phyloP scores from a whole-genome alignment of 2,888 invertebrate genomes.

The Temnothorax ravouxi region DNA sequence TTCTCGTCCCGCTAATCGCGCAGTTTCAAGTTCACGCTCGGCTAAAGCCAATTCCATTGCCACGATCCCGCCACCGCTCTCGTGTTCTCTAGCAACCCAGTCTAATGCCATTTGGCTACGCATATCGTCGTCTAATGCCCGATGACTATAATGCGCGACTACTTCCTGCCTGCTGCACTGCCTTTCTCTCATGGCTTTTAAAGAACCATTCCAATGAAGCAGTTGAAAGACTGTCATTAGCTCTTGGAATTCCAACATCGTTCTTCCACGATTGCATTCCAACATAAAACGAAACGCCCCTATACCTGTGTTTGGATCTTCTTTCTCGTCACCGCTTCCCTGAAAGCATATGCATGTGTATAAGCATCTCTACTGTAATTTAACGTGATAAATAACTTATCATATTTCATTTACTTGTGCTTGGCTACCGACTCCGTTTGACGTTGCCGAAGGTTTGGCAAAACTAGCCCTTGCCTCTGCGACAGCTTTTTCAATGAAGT shows the following conservation, averaged over 20 bases:
- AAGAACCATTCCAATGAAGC: conserved; percentile 98
- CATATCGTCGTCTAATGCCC: conserved; percentile 98
- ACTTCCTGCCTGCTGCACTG: conserved; percentile 97
- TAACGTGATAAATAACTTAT: neutral
- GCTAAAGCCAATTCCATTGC: conserved; percentile 94
- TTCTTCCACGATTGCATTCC: conserved; percentile 90
- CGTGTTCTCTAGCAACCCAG: conserved; percentile 95
- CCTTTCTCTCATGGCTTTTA: conserved; percentile 97
- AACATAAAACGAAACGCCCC: conserved; percentile 90
- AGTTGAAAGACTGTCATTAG: conserved; percentile 99
- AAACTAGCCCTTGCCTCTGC: conserved; percentile 94
- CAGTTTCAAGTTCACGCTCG: conserved; percentile 94
- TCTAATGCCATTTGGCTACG: conserved; percentile 98
- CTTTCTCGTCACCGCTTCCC: conserved; percentile 88
- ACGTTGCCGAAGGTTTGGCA: conserved; percentile 81
- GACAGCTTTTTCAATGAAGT: conserved; percentile 97
- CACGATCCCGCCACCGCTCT: conserved; percentile 90
- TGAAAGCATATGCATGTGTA: conserved; percentile 77
- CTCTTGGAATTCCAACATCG: conserved; percentile 98
- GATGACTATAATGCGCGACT: conserved; percentile 96
- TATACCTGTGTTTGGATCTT: conserved; percentile 92
- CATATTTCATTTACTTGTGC: conserved; percentile 69
- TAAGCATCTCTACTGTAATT: neutral
- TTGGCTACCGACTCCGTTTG: conserved; percentile 80
- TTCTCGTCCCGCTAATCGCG: conserved; percentile 95